phyloP scores from a whole-genome alignment of 2,797 vertebrate genomes.

The Silurus lanzhouensis region DNA sequence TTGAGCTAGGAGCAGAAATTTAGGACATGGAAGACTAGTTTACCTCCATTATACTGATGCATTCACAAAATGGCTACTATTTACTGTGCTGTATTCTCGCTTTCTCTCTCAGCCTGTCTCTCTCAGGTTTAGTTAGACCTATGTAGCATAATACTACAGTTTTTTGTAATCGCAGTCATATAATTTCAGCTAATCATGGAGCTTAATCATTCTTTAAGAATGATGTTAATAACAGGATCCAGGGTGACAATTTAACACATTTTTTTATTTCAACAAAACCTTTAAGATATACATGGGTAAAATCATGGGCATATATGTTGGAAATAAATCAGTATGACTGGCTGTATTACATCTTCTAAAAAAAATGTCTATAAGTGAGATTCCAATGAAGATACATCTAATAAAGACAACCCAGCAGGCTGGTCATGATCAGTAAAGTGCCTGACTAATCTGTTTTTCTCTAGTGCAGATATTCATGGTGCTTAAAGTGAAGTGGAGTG shows the following conservation, averaged over 20 bases:
- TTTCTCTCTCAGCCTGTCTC: neutral
- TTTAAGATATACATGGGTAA: constrained; percentile 14
- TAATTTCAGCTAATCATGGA: constrained; percentile 31
- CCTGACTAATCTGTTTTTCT: constrained; percentile 38
- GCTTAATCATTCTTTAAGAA: constrained; percentile 3
- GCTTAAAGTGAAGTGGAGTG: constrained; percentile 26
- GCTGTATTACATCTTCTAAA: neutral
- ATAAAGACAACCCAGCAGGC: neutral
- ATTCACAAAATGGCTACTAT: constrained; percentile 43
- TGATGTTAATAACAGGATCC: constrained; percentile 12
- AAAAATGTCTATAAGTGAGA: neutral
- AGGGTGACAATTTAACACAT: constrained; percentile 28
- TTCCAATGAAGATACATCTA: constrained; percentile 7
- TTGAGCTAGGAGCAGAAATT: neutral
- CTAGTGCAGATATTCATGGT: neutral
- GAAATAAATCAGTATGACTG: neutral
- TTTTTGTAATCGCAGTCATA: neutral
- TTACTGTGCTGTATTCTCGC: constrained; percentile 13
- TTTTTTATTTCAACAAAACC: constrained; percentile 17
- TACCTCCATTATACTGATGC: constrained; percentile 40
- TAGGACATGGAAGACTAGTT: constrained; percentile 36
- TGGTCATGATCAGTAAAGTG: constrained; percentile 30
- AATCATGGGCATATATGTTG: constrained; percentile 14
- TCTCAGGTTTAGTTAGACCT: neutral
- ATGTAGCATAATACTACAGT: constrained; percentile 4